phyloP scores from a whole-genome alignment of 30 jellyfish, hydroid and myxozoan genomes.

The Rhopilema esculentum region DNA sequence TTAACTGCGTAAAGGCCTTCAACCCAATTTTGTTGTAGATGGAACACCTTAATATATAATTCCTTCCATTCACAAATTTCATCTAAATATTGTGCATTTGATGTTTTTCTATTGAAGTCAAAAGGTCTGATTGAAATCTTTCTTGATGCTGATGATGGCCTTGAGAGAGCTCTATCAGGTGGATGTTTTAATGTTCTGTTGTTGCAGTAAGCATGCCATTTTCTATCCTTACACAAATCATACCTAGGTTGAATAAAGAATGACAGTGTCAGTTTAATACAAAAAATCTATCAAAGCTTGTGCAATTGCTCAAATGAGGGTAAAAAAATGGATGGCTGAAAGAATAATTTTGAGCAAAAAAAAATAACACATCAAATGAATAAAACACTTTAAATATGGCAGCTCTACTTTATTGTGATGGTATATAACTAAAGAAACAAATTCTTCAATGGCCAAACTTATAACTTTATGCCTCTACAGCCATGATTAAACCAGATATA shows the following conservation, averaged over 20 bases:
- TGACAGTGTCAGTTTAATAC: neutral
- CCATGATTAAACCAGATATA: too few species aligned
- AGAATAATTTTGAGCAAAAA: too few species aligned
- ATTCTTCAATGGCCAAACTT: too few species aligned
- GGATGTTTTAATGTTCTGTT: slow-evolving; percentile 10
- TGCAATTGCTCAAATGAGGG: too few species aligned
- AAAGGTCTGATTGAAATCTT: neutral
- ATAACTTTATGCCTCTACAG: too few species aligned
- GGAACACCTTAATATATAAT: slow-evolving; percentile 27
- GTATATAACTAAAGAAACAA: too few species aligned
- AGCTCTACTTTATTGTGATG: too few species aligned
- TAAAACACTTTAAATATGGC: too few species aligned
- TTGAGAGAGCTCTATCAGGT: slow-evolving; percentile 19
- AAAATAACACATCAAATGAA: too few species aligned
- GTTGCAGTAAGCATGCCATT: slow-evolving; percentile 29
- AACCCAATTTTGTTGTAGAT: slow-evolving; percentile 54
- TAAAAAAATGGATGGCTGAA: too few species aligned
- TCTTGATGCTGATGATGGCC: slow-evolving; percentile 45
- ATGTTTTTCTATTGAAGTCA: slow-evolving; percentile 14
- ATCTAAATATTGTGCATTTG: neutral
- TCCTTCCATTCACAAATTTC: slow-evolving; percentile 53
- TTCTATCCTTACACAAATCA: slow-evolving; percentile 10
- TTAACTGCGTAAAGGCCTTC: slow-evolving; percentile 52
- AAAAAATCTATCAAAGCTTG: too few species aligned
- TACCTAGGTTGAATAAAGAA: slow-evolving; percentile 7